These are phyloP conservation scores for Coleophora deauratella DNA, from an alignment of 2,888 invertebrate genomes.

Conservation along the genomic window DNA sequence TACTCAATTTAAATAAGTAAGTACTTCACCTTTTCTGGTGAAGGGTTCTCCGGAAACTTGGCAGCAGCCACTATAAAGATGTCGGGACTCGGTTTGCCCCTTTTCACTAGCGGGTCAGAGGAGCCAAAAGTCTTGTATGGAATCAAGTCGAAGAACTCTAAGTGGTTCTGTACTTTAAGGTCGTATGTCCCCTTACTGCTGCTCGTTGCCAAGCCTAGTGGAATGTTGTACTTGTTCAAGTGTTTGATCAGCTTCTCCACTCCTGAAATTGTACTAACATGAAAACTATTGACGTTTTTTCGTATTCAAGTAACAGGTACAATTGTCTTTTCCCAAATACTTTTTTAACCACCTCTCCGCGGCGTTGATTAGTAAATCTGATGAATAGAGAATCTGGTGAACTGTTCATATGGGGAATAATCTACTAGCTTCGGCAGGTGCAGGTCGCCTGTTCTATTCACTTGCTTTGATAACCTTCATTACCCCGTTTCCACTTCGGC, in stretches of 20 bases:
- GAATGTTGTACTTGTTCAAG: slow-evolving; percentile 79
- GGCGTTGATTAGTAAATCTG: too few relatives aligned
- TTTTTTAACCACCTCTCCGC: too few relatives aligned
- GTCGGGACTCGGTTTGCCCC: slow-evolving; percentile 92
- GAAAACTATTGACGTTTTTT: too few relatives aligned
- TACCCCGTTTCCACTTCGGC: too few relatives aligned
- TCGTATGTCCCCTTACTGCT: slow-evolving; percentile 81
- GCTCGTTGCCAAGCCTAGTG: slow-evolving; percentile 91
- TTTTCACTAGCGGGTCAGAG: slow-evolving; percentile 86
- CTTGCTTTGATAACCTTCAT: too few relatives aligned
- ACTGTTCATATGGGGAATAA: too few relatives aligned
- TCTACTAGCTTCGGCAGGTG: too few relatives aligned
- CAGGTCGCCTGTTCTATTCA: too few relatives aligned
- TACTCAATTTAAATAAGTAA: too few relatives aligned
- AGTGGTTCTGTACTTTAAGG: slow-evolving; percentile 79
- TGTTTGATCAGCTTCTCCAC: slow-evolving; percentile 84
- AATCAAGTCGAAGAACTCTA: slow-evolving; percentile 79
- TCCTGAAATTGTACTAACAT: slow-evolving; percentile 73
- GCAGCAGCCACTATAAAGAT: slow-evolving; percentile 85
- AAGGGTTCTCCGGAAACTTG: slow-evolving; percentile 80
- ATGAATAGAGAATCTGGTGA: too few relatives aligned
- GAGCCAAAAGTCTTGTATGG: slow-evolving; percentile 85
- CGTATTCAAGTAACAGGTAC: neutral
- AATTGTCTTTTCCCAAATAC: too few relatives aligned
- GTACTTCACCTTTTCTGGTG: slow-evolving; percentile 66